phyloP scores from a whole-genome alignment of 2,888 invertebrate species.

The Achlya flavicornis region DNA sequence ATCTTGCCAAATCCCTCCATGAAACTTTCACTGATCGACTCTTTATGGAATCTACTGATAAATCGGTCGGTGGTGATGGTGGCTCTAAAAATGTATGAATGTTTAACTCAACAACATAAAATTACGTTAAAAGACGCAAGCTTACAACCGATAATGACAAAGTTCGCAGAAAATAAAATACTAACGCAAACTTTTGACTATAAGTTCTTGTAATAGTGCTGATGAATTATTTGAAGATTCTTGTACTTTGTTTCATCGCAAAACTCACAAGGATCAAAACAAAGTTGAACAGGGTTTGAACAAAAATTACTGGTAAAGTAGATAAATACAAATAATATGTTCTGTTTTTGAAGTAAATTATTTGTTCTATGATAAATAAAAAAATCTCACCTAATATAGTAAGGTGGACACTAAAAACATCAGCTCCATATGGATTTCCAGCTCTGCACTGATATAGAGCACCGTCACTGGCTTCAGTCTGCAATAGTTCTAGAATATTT shows the following conservation, averaged over 20 bases:
- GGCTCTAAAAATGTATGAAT: slow-evolving; percentile 58
- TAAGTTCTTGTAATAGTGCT: too few species aligned
- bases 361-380: not conserved
- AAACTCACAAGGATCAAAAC: too few species aligned
- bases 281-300: too few species aligned
- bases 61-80: slow-evolving; percentile 71
- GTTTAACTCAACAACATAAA: not conserved
- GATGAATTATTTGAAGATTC: too few species aligned
- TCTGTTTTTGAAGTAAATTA: not conserved
- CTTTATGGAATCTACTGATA: slow-evolving; percentile 74
- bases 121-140: too few species aligned
- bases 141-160: not conserved
- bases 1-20: slow-evolving; percentile 70
- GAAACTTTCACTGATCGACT: slow-evolving; percentile 75
- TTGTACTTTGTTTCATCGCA: too few species aligned
- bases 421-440: slow-evolving; percentile 77
- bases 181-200: too few species aligned
- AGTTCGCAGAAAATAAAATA: not conserved
- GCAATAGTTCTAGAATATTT: slow-evolving; percentile 68
- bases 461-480: slow-evolving; percentile 73
- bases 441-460: slow-evolving; percentile 78
- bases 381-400: slow-evolving; percentile 69
- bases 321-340: too few species aligned
- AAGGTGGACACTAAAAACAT: slow-evolving; percentile 68
- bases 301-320: too few species aligned